These are phyloP conservation scores for Epiblema foenella DNA, from an alignment of 2,888 invertebrate genomes.

Conservation along the genomic window DNA sequence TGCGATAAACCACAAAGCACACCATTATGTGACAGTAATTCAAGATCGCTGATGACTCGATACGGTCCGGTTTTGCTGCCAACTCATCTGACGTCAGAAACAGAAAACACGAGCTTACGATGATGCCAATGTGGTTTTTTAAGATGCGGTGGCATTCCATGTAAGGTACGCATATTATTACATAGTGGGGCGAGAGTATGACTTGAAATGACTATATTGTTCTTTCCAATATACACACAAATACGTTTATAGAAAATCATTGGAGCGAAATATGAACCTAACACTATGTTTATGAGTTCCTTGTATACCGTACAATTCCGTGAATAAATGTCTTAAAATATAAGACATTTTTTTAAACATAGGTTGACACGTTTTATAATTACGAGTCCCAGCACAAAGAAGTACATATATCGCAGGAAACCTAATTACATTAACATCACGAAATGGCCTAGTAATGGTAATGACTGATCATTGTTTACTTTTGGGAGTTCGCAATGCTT, in stretches of 20 bases:
- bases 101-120: constrained; percentile 59
- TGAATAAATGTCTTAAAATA: too few relatives aligned
- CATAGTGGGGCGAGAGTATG: neutral
- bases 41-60: constrained; percentile 72
- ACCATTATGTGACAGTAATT: constrained; percentile 59
- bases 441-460: too few relatives aligned
- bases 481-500: neutral
- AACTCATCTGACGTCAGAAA: constrained; percentile 69
- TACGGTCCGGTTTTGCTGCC: constrained; percentile 76
- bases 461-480: neutral
- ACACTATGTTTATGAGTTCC: too few relatives aligned
- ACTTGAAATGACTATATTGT: neutral
- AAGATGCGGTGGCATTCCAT: neutral
- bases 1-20: neutral
- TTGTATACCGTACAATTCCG: too few relatives aligned
- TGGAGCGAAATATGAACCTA: too few relatives aligned
- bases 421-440: too few relatives aligned
- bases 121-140: constrained; percentile 45
- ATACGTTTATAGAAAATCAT: too few relatives aligned
- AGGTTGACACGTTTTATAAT: too few relatives aligned
- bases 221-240: too few relatives aligned
- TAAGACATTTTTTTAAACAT: too few relatives aligned
- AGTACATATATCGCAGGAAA: too few relatives aligned
- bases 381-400: too few relatives aligned
- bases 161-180: neutral